These are phyloP conservation scores for Allobates femoralis DNA, from an alignment of 2,797 vertebrate species.

Conservation along the genomic window DNA sequence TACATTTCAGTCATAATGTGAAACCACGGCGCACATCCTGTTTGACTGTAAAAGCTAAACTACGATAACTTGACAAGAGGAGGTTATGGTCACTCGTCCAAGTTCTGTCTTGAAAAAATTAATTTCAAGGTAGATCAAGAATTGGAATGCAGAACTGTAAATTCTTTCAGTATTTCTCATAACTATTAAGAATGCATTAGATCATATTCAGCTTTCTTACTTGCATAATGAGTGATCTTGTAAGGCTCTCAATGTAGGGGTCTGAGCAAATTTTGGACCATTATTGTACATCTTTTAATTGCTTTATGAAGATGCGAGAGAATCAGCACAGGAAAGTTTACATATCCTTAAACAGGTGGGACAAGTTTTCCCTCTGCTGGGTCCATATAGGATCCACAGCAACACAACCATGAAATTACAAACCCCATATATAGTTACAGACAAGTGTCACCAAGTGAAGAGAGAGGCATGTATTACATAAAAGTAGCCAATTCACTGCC, in stretches of 20 bases:
- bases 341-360: too few species aligned
- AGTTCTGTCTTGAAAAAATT: slow-evolving; percentile 21
- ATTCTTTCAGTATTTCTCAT: slow-evolving; percentile 3
- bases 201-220: background rate
- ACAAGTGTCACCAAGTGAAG: too few species aligned
- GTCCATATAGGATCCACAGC: too few species aligned
- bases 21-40: slow-evolving; percentile 14
- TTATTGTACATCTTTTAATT: background rate
- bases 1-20: background rate
- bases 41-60: background rate
- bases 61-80: background rate
- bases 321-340: too few species aligned
- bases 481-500: too few species aligned
- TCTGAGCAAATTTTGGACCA: background rate
- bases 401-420: too few species aligned
- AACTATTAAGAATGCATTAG: background rate
- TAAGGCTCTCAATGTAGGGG: background rate
- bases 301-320: background rate
- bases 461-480: too few species aligned
- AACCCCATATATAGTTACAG: too few species aligned
- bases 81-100: background rate
- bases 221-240: background rate
- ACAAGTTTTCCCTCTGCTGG: too few species aligned
- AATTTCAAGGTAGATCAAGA: slow-evolving; percentile 54
- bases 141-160: slow-evolving; percentile 38